Evolutionary conservation across 2,888 invertebrate genomes (phyloP).

Genomic region (Pilophorus perplexus): DNA sequence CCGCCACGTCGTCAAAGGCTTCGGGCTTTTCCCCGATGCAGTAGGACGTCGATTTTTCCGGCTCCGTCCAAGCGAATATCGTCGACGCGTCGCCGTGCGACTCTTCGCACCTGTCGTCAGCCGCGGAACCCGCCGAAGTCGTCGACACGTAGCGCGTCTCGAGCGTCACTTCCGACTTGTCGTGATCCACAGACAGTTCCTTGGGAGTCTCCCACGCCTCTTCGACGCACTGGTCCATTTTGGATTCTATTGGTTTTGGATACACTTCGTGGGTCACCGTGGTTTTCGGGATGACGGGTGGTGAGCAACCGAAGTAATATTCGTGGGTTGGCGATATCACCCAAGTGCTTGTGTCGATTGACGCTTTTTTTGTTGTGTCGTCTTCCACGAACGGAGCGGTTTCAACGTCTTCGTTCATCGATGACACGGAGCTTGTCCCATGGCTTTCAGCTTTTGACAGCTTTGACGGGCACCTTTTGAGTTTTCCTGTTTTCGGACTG

Average conservation of each 20-base stretch:
- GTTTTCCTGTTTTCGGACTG: background rate
- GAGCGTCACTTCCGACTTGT: background rate
- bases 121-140: background rate
- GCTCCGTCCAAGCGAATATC: constrained; percentile 24
- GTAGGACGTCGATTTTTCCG: constrained; percentile 12
- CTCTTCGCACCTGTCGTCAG: background rate
- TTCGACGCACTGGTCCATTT: background rate
- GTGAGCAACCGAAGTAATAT: constrained; percentile 25
- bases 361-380: background rate
- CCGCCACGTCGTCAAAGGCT: background rate
- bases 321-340: constrained; percentile 23
- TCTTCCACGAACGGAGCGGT: background rate
- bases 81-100: constrained; percentile 22
- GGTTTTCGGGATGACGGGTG: constrained; percentile 11
- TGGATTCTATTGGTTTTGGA: constrained; percentile 15
- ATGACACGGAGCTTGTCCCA: background rate
- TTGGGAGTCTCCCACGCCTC: background rate
- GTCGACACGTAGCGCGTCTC: background rate
- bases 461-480: background rate
- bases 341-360: constrained; percentile 26
- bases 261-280: constrained; percentile 33
- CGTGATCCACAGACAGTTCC: background rate
- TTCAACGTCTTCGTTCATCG: background rate
- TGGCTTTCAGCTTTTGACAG: background rate
- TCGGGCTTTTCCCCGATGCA: constrained; percentile 6